These are phyloP conservation scores for Pelobates cultripes DNA, from an alignment of 2,797 vertebrate genomes.

Conservation along the genomic window DNA sequence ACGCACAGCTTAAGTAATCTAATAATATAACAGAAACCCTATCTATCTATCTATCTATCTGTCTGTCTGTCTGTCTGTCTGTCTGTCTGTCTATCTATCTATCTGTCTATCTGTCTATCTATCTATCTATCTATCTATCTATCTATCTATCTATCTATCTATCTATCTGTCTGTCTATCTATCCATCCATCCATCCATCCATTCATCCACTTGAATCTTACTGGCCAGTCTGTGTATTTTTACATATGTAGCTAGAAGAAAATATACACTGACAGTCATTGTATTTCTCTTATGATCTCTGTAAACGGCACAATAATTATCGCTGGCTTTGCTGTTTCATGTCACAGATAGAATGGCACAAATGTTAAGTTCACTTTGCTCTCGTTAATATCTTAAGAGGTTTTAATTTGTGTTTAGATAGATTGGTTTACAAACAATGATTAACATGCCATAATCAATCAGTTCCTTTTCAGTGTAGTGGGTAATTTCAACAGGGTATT, in stretches of 20 bases:
- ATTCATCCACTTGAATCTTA: background rate
- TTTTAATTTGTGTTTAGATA: constrained; percentile 38
- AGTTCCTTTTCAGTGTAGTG: constrained; percentile 31
- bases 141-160: too few species aligned
- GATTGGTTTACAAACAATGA: constrained; percentile 38
- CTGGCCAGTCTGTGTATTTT: background rate
- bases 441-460: constrained; percentile 43
- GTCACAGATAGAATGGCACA: background rate
- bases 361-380: constrained; percentile 1
- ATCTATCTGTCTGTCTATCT: too few species aligned
- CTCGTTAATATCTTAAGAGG: constrained; percentile 26
- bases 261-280: background rate
- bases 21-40: too few species aligned
- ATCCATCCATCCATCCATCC: too few species aligned
- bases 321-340: background rate
- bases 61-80: too few species aligned
- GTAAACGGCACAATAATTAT: background rate
- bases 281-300: constrained; percentile 7
- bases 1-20: too few species aligned
- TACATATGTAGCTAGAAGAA: background rate
- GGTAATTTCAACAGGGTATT: constrained; percentile 35
- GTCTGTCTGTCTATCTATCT: too few species aligned
- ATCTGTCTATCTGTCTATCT: too few species aligned
- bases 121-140: too few species aligned
- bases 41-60: too few species aligned